Evolutionary conservation across 2,113 vertebrate genomes (phyloP).

Genomic region (Sminthopsis crassicaudata): DNA sequence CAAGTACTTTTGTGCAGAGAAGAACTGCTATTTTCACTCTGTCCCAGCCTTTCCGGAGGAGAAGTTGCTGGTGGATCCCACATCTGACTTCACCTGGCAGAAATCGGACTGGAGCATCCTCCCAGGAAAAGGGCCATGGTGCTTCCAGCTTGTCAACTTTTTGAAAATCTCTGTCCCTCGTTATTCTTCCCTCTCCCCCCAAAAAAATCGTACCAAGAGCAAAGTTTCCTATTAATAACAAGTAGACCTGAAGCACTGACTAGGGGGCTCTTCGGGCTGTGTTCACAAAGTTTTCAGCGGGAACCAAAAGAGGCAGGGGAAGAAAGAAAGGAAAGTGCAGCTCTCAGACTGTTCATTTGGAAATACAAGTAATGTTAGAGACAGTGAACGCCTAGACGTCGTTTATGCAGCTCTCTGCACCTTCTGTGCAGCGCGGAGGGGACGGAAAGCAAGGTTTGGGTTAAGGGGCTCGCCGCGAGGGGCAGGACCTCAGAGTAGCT

Average conservation of each 20-base stretch:
- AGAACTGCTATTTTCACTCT: background rate
- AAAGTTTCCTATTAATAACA: background rate
- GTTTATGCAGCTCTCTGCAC: background rate
- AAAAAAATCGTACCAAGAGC: background rate
- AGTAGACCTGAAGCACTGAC: background rate
- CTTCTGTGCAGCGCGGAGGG: background rate
- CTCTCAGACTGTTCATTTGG: background rate
- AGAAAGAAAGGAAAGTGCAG: background rate
- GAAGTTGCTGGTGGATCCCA: background rate
- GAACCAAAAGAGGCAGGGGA: background rate
- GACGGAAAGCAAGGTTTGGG: background rate
- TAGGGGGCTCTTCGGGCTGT: background rate
- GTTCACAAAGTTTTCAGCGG: background rate
- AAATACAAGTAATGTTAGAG: background rate
- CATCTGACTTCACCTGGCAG: background rate
- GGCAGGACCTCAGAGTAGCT: background rate
- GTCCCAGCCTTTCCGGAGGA: background rate
- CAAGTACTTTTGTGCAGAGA: background rate
- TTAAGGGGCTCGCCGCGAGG: background rate
- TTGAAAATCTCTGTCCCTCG: background rate
- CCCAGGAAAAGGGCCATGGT: background rate
- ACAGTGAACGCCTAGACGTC: background rate
- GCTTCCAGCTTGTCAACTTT: background rate
- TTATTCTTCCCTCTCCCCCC: background rate
- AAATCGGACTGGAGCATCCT: background rate